Percentiles rank a stretch among this genome's conserved stretches.
Evolutionary conservation across 2,797 vertebrate species (phyloP).

Genomic region (Rhynchotus rufescens): DNA sequence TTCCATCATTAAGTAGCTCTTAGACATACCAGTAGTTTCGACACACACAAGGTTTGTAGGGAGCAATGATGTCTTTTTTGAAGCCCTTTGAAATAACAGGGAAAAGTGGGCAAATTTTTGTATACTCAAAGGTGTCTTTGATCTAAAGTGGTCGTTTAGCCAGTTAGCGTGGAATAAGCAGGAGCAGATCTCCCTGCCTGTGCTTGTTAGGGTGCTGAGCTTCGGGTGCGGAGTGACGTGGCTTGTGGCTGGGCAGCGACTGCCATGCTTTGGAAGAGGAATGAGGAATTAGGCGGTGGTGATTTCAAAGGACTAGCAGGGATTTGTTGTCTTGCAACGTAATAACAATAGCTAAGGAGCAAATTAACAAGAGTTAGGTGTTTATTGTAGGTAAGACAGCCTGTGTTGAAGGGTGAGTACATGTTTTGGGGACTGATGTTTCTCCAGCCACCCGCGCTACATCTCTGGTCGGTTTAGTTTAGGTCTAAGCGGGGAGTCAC

Average conservation of each 20-base stretch:
- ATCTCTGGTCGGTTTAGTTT: neutral
- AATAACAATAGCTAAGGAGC: neutral
- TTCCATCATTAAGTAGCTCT: neutral
- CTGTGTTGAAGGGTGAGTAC: neutral
- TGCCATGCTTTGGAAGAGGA: constrained; percentile 17
- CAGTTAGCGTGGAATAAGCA: constrained; percentile 20
- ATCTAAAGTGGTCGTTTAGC: neutral
- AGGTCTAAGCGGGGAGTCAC: neutral
- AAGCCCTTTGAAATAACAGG: neutral
- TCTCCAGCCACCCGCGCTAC: neutral
- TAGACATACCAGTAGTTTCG: neutral
- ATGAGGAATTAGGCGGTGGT: constrained; percentile 43
- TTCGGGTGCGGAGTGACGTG: constrained; percentile 29
- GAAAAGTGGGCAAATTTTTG: neutral
- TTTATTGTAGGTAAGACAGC: neutral
- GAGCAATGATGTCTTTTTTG: neutral
- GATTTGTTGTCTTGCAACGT: constrained; percentile 25
- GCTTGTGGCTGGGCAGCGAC: constrained; percentile 52
- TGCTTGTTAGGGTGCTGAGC: neutral
- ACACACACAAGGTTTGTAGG: neutral
- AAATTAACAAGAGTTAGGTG: neutral
- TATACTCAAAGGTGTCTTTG: neutral
- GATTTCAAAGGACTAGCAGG: constrained; percentile 22
- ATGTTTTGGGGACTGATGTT: neutral
- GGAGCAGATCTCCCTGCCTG: constrained; percentile 25